Evolutionary conservation across 64 coral and sea anemone species (phyloP), one percentile per base, ranked within the genome.

Genomic region (Stichodactyla mertensii): DNA sequence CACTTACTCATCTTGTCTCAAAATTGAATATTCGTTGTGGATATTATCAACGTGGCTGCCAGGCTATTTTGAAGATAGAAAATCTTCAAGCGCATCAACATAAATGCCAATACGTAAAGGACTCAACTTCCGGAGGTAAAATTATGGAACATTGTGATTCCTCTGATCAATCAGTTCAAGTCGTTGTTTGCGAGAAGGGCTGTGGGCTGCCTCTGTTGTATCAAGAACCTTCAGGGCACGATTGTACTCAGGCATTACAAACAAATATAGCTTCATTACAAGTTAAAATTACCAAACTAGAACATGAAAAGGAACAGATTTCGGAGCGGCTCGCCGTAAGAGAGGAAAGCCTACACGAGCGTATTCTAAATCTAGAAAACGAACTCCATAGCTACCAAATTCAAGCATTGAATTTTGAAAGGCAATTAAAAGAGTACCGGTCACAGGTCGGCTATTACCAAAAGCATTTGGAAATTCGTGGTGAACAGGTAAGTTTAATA

Each of bases 391-490:
- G 90, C 57, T 99, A 99, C 86, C 93, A 99, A 56, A 92, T 92
- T 80, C 97, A 95, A 86, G 93, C 93, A 36, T 89, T 99, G 52
- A 99, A 99, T 91, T 94, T 95, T 88, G 97, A 99, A 94, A 90
- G 97, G 85, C 91, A 90, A 78, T 92, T 94, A 61, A 90, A 88
- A 60, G 97, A 99, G 77, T 94, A 99, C 67, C 97, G 97, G 15
- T 93, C 93, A 55, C 97, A 99, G 89, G 88, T 95, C 71, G 93
- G 88, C 11, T 91, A 91, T 90, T 89, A 92, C 31, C 88, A 94
- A 85, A 99, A 94, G 78, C 88, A 92, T 52, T 80, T 90, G 6
- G 90, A 99, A 57, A 88, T 77, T 54, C 89, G 90, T 55, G 86
- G 81, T 54, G 96, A 92, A 6, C 92, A 99, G 93, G 97, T 99